Percentiles rank a stretch among this genome's conserved stretches.
Evolutionary conservation across 2,113 vertebrate genomes (phyloP).

Genomic region (Neogale vison): DNA sequence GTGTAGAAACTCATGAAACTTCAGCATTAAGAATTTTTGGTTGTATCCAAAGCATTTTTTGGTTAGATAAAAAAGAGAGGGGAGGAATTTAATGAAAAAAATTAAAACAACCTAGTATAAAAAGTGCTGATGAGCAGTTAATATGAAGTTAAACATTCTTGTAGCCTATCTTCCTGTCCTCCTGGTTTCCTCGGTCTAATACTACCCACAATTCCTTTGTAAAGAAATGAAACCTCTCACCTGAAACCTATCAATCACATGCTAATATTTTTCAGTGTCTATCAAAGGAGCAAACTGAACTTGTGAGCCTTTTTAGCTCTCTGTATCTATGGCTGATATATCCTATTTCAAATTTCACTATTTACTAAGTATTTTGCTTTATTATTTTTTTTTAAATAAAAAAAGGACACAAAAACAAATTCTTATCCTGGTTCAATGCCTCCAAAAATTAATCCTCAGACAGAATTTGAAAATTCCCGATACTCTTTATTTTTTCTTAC

Average conservation of each 20-base stretch:
- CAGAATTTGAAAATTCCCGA: neutral
- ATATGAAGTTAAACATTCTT: neutral
- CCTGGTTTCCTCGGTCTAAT: neutral
- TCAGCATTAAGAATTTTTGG: neutral
- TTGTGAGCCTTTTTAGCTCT: neutral
- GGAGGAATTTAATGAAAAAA: neutral
- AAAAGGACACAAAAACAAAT: neutral
- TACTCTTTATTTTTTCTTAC: neutral
- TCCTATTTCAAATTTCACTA: neutral
- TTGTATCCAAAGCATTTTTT: neutral
- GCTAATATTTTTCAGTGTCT: neutral
- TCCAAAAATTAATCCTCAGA: neutral
- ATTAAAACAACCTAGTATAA: neutral
- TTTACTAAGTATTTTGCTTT: neutral
- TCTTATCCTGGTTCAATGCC: neutral
- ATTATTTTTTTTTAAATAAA: neutral
- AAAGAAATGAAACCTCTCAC: neutral
- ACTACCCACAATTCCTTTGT: neutral
- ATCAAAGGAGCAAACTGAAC: neutral
- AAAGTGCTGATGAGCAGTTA: neutral
- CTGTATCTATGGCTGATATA: neutral
- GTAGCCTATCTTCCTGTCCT: neutral
- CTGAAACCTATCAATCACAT: neutral
- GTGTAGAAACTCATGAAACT: neutral
- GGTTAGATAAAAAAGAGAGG: neutral